Conservation (phyloP, 2,797 vertebrate species). For the Melanotaenia trifasciata region DNA sequence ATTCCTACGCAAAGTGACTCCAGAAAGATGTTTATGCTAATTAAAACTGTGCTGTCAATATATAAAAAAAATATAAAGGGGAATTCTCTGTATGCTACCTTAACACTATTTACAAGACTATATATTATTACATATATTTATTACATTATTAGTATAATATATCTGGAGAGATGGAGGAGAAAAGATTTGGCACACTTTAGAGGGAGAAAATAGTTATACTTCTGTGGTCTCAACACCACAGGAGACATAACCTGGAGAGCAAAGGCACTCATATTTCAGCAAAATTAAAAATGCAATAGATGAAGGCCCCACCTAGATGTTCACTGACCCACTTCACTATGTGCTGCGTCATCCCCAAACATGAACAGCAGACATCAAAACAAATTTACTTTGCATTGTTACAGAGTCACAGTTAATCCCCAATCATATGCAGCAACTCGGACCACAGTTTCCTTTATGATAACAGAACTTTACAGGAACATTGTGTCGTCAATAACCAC, state of each 20-base stretch:
- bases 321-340: slow-evolving; percentile 73
- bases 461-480: slow-evolving; percentile 30
- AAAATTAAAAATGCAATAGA: slow-evolving; percentile 74
- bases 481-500: slow-evolving; percentile 45
- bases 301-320: slow-evolving; percentile 55
- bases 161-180: slow-evolving; percentile 30
- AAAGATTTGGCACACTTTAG: slow-evolving; percentile 41
- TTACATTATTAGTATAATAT: not conserved
- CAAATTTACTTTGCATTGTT: slow-evolving; percentile 2
- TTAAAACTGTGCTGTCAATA: slow-evolving; percentile 41
- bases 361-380: slow-evolving; percentile 14
- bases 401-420: not conserved
- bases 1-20: not conserved
- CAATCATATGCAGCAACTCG: slow-evolving; percentile 15
- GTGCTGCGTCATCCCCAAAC: slow-evolving; percentile 40
- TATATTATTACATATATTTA: too few species aligned
- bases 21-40: slow-evolving; percentile 31
- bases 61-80: not conserved
- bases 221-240: slow-evolving; percentile 39
- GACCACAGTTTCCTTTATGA: slow-evolving; percentile 34
- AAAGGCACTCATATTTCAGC: slow-evolving; percentile 56
- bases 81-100: slow-evolving; percentile 26
- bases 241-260: slow-evolving; percentile 24
- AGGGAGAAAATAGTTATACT: slow-evolving; percentile 38
- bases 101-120: slow-evolving; percentile 31